Evolutionary conservation across 2,888 invertebrate species (phyloP).

Genomic region (Neoitamus cyanurus): DNA sequence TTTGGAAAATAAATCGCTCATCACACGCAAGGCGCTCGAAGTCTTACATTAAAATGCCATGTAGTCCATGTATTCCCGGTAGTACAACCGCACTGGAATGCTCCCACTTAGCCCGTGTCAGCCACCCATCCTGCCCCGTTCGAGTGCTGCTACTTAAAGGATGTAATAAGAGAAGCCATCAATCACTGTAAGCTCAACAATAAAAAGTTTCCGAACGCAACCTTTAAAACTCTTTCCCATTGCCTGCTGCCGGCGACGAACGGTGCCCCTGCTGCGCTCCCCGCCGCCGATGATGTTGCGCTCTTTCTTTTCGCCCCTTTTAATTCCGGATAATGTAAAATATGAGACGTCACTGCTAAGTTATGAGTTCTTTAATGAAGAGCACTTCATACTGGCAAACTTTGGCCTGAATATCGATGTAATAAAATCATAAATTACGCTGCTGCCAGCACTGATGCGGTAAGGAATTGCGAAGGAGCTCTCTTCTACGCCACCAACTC

Average conservation of each 20-base stretch:
- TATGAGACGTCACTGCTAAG: background rate
- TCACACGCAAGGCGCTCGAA: background rate
- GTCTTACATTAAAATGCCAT: background rate
- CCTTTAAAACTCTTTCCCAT: background rate
- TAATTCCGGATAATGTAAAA: background rate
- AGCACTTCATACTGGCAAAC: background rate
- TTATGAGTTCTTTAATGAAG: conserved; percentile 7
- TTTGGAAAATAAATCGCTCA: background rate
- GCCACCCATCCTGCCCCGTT: background rate
- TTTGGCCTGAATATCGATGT: background rate
- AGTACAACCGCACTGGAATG: background rate
- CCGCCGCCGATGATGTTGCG: background rate
- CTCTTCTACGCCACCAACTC: background rate
- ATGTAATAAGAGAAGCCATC: conserved; percentile 21
- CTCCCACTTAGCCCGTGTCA: background rate
- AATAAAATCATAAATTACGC: conserved; percentile 2
- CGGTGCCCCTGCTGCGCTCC: background rate
- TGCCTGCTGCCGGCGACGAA: no score
- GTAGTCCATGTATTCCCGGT: background rate
- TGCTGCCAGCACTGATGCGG: background rate
- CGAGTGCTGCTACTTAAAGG: background rate
- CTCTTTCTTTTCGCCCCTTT: background rate
- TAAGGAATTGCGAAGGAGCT: background rate
- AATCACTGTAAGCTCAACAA: background rate
- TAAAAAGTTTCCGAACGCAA: conserved; percentile 1